Evolutionary conservation across 2,888 invertebrate species (phyloP).

Genomic region (Tinea semifulvella): DNA sequence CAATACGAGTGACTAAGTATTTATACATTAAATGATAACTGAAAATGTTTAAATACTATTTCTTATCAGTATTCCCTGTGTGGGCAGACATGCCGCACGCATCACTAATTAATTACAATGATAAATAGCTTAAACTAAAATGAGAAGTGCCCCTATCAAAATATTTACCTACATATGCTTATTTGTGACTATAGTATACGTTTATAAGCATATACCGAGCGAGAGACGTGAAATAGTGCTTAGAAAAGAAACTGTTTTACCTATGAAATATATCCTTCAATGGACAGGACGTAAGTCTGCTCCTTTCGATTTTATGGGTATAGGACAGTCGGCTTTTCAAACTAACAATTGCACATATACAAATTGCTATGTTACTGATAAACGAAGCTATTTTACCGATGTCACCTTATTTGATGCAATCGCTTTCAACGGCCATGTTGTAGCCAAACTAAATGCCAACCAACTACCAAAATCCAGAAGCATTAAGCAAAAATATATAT

Average conservation of each 20-base stretch:
- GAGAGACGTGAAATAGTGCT: background rate
- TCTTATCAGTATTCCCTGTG: no score
- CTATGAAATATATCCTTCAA: slow-evolving; percentile 3
- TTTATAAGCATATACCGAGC: background rate
- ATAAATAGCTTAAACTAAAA: no score
- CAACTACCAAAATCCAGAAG: slow-evolving; percentile 30
- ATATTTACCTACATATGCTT: background rate
- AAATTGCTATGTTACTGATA: slow-evolving; percentile 42
- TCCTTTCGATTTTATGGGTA: slow-evolving; percentile 35
- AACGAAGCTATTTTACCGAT: slow-evolving; percentile 29
- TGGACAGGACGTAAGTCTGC: slow-evolving; percentile 1
- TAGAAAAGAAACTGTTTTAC: background rate
- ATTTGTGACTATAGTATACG: background rate
- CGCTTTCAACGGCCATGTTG: background rate
- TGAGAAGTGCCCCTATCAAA: background rate
- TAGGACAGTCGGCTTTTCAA: slow-evolving; percentile 40
- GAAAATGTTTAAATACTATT: no score
- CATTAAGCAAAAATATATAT: slow-evolving; percentile 42
- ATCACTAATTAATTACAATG: no score
- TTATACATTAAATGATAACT: no score
- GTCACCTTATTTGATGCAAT: background rate
- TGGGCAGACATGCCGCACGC: no score
- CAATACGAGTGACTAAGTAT: no score
- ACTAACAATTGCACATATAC: slow-evolving; percentile 39
- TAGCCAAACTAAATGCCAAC: background rate